Evolutionary conservation across 1,140 invertebrate species (phyloP).

Genomic region (Lordiphosa collinella): DNA sequence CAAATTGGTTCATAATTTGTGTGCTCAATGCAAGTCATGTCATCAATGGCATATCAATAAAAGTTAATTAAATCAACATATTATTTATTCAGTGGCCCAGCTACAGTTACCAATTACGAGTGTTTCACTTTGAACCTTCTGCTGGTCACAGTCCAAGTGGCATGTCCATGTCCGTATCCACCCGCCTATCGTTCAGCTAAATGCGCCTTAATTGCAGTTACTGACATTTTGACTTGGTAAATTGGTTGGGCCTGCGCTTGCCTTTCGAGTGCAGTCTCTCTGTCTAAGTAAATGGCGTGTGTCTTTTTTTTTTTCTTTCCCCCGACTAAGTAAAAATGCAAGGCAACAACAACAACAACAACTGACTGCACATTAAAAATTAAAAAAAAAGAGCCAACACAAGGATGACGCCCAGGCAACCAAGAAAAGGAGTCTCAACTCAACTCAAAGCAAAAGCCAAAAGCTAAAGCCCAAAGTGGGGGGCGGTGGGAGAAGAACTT

Average conservation of each 20-base stretch:
- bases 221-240: conserved; percentile 74
- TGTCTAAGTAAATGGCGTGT: conserved; percentile 68
- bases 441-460: conserved; percentile 25
- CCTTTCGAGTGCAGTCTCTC: conserved; percentile 19
- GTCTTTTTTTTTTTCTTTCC: conserved; percentile 32
- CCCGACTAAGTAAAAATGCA: conserved; percentile 4
- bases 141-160: conserved; percentile 9
- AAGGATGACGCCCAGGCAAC: conserved; percentile 13
- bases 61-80: too few relatives aligned
- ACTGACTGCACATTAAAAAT: conserved; percentile 75
- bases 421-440: conserved; percentile 3
- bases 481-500: conserved; percentile 14
- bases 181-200: conserved; percentile 29
- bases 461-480: conserved; percentile 42
- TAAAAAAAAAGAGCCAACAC: conserved; percentile 65
- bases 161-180: conserved; percentile 5
- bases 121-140: background rate
- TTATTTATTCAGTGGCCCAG: too few relatives aligned
- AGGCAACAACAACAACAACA: conserved; percentile 36
- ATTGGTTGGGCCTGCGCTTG: conserved; percentile 46
- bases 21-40: too few relatives aligned
- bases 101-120: too few relatives aligned
- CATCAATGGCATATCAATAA: too few relatives aligned
- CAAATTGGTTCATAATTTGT: too few relatives aligned
- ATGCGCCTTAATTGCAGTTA: conserved; percentile 71